Percentiles rank a stretch among this genome's conserved stretches.
phyloP scores from a whole-genome alignment of 2,113 vertebrate genomes.

The Elephantulus edwardii region DNA sequence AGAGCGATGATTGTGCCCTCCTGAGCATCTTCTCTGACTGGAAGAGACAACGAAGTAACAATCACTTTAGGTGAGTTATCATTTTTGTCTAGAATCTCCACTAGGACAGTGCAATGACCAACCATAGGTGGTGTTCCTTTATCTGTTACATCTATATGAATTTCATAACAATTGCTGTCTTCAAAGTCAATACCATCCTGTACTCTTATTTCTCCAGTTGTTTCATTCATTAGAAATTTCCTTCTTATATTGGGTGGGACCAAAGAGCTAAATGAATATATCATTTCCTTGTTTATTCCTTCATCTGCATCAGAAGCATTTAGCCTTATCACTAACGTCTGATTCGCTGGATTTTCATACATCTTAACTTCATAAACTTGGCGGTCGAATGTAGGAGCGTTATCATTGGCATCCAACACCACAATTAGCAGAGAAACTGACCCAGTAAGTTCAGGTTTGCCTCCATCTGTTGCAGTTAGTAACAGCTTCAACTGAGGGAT shows the following conservation, averaged over 20 bases:
- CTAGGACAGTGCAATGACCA: slow-evolving; percentile 89
- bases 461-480: slow-evolving; percentile 83
- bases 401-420: slow-evolving; percentile 81
- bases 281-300: slow-evolving; percentile 78
- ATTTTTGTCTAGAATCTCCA: slow-evolving; percentile 90
- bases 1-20: slow-evolving; percentile 90
- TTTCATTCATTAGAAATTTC: slow-evolving; percentile 75
- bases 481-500: slow-evolving; percentile 61
- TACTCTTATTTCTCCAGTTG: slow-evolving; percentile 76
- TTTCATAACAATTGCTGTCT: slow-evolving; percentile 68
- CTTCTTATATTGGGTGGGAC: slow-evolving; percentile 73
- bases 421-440: slow-evolving; percentile 75
- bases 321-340: slow-evolving; percentile 75
- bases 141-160: slow-evolving; percentile 74
- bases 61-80: slow-evolving; percentile 87
- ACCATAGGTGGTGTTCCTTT: slow-evolving; percentile 83
- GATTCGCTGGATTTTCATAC: slow-evolving; percentile 73
- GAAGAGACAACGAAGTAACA: slow-evolving; percentile 89
- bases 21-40: slow-evolving; percentile 89
- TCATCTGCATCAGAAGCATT: slow-evolving; percentile 82
- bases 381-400: slow-evolving; percentile 75
- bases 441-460: slow-evolving; percentile 78
- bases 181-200: slow-evolving; percentile 78
- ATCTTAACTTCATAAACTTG: slow-evolving; percentile 70
- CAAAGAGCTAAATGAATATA: slow-evolving; percentile 79